phyloP scores from a whole-genome alignment of 2,797 vertebrate species.

The Peromyscus eremicus region DNA sequence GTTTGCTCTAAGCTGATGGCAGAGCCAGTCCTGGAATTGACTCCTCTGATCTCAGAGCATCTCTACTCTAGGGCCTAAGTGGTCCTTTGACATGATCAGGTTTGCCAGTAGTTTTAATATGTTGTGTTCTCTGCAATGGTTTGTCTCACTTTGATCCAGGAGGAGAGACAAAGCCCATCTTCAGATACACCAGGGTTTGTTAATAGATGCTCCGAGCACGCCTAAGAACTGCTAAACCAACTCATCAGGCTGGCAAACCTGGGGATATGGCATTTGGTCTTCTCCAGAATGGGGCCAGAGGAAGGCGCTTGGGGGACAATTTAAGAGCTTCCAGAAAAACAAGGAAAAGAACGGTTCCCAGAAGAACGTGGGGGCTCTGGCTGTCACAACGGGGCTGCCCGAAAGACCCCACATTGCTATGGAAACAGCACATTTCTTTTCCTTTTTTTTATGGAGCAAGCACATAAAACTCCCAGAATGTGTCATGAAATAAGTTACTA shows the following conservation, averaged over 20 bases:
- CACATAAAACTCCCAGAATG: slow-evolving; percentile 89
- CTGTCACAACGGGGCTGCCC: slow-evolving; percentile 86
- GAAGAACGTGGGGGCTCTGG: slow-evolving; percentile 81
- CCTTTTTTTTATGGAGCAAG: slow-evolving; percentile 87
- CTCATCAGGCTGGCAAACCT: slow-evolving; percentile 70
- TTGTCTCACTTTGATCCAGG: neutral
- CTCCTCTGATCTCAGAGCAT: neutral
- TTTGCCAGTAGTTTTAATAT: neutral
- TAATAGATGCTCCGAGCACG: neutral
- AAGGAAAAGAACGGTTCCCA: slow-evolving; percentile 78
- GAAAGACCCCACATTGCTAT: slow-evolving; percentile 88
- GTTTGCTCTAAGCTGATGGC: neutral
- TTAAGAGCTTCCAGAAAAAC: slow-evolving; percentile 78
- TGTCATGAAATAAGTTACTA: slow-evolving; percentile 90
- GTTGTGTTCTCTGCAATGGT: neutral
- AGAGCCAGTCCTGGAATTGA: neutral
- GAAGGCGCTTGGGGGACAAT: slow-evolving; percentile 71
- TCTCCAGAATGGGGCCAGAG: slow-evolving; percentile 30
- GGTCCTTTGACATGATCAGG: neutral
- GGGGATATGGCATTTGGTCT: slow-evolving; percentile 65
- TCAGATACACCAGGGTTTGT: neutral
- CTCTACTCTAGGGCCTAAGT: neutral
- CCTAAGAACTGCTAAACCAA: slow-evolving; percentile 64
- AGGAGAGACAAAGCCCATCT: neutral
- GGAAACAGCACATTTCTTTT: slow-evolving; percentile 86